Evolutionary conservation across 2,113 vertebrate species (phyloP).

Genomic region (Hippocampus zosterae): DNA sequence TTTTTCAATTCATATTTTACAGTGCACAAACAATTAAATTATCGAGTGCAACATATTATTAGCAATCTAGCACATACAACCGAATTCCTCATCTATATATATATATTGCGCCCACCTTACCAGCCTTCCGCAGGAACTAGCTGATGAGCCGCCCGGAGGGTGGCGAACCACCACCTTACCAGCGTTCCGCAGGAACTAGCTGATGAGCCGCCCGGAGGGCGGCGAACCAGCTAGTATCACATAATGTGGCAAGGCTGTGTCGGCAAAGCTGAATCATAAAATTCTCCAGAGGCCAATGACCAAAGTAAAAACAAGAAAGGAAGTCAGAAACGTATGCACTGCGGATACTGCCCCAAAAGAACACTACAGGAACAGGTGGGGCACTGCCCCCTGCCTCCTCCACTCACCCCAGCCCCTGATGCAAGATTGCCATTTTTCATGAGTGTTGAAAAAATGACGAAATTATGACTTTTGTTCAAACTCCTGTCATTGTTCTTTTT

Average conservation of each 20-base stretch:
- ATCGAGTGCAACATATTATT: background rate
- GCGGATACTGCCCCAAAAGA: background rate
- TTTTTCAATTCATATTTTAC: too few relatives aligned
- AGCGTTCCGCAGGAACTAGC: too few relatives aligned
- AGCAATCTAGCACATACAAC: background rate
- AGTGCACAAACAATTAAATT: background rate
- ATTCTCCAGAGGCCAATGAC: background rate
- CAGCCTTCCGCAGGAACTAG: too few relatives aligned
- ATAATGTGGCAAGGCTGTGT: background rate
- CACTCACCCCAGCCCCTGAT: too few relatives aligned
- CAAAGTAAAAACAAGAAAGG: background rate
- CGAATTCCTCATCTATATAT: background rate
- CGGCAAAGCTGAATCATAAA: background rate
- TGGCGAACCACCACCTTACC: too few relatives aligned
- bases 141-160: too few relatives aligned
- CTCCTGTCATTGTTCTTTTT: conserved; percentile 9
- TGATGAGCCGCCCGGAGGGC: too few relatives aligned
- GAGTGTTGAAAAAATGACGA: background rate
- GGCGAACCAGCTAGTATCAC: too few relatives aligned
- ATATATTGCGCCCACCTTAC: too few relatives aligned
- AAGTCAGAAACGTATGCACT: background rate
- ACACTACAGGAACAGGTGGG: too few relatives aligned
- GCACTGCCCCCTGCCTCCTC: too few relatives aligned
- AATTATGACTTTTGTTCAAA: background rate
- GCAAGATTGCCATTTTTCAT: background rate